Evolutionary conservation across 1,140 invertebrate genomes (phyloP).

Genomic region (Homalodisca vitripennis): DNA sequence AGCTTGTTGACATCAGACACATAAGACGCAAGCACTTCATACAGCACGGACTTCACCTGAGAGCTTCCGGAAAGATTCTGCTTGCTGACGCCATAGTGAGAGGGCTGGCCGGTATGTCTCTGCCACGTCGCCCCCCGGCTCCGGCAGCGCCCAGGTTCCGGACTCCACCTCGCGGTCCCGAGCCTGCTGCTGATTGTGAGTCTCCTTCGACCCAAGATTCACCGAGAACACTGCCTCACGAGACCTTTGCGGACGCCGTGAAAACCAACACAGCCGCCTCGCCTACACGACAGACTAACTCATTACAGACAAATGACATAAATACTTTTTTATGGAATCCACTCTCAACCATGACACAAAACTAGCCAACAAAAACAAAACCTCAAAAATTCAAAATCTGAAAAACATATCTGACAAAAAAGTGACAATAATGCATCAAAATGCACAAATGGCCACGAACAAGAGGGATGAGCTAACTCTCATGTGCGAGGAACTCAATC

Average conservation of each 20-base stretch:
- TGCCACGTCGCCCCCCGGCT: too few relatives aligned
- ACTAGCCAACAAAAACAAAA: background rate
- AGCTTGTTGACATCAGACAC: background rate
- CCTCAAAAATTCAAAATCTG: too few relatives aligned
- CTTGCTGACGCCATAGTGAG: background rate
- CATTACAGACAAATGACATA: background rate
- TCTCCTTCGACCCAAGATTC: background rate
- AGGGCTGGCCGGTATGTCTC: background rate
- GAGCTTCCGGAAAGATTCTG: background rate
- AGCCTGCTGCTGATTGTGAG: background rate
- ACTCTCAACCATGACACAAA: background rate
- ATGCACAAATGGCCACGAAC: background rate
- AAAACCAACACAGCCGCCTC: too few relatives aligned
- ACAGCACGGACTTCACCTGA: background rate
- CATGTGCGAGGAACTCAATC: background rate
- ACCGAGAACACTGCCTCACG: background rate
- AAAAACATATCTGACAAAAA: too few relatives aligned
- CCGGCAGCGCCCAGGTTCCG: too few relatives aligned
- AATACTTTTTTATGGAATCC: background rate
- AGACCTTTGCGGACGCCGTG: background rate
- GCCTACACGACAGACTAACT: background rate
- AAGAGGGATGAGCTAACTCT: background rate
- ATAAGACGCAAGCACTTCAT: background rate
- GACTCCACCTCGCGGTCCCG: background rate
- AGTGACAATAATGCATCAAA: background rate